Evolutionary conservation across 2,888 invertebrate species (phyloP).

Genomic region (Mellilla xanthometata): DNA sequence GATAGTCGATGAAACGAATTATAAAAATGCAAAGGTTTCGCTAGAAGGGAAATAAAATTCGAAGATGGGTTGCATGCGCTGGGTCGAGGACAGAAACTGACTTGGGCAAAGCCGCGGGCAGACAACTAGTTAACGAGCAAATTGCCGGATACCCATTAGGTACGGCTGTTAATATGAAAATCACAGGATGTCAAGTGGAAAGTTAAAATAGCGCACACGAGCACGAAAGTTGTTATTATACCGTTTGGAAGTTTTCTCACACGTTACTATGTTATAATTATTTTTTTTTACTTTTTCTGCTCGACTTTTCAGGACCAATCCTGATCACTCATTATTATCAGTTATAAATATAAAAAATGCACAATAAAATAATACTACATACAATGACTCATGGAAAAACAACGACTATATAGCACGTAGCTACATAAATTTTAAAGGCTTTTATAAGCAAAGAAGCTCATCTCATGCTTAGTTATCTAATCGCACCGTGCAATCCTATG

Average conservation of each 20-base stretch:
- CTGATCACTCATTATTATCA: conserved; percentile 6
- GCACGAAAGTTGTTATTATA: conserved; percentile 25
- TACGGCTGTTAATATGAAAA: conserved; percentile 33
- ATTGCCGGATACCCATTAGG: conserved; percentile 32
- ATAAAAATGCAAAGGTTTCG: not conserved
- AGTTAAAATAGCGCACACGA: conserved; percentile 26
- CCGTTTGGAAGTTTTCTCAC: conserved; percentile 9
- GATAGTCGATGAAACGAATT: not conserved
- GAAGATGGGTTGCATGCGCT: conserved; percentile 3
- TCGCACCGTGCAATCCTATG: conserved; percentile 9
- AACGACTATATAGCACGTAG: no score
- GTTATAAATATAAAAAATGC: conserved; percentile 4
- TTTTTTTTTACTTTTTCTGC: no score
- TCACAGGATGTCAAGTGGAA: conserved; percentile 34
- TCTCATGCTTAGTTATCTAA: conserved; percentile 14
- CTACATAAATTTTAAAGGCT: no score
- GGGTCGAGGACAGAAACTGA: conserved; percentile 5
- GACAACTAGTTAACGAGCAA: conserved; percentile 28
- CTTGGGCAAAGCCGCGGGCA: conserved; percentile 20
- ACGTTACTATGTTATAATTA: no score
- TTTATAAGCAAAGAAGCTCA: no score
- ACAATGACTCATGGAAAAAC: conserved; percentile 6
- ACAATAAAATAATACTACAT: conserved; percentile 7
- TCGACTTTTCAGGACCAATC: no score
- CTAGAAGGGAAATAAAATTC: not conserved